These are phyloP conservation scores for Tangara arthus DNA, from an alignment of 2,797 vertebrate genomes.

Conservation along the genomic window DNA sequence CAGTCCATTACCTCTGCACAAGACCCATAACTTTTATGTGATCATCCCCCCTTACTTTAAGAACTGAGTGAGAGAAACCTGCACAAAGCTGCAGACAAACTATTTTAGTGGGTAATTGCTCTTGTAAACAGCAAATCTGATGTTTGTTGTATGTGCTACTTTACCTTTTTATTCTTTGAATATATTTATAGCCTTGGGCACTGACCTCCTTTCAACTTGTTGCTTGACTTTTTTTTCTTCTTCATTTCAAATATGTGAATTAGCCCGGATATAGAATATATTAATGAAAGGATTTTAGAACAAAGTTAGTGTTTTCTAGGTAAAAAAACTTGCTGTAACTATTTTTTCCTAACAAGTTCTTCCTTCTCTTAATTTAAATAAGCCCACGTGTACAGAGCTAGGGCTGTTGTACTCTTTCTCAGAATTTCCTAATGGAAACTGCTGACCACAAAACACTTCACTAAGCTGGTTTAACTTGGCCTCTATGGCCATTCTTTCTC, in stretches of 20 bases:
- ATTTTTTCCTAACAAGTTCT: background rate
- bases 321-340: background rate
- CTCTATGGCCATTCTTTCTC: background rate
- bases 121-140: background rate
- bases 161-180: background rate
- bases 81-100: background rate
- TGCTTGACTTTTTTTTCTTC: background rate
- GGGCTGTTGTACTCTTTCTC: background rate
- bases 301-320: background rate
- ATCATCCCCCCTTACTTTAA: background rate
- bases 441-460: background rate
- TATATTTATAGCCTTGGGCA: background rate
- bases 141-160: background rate
- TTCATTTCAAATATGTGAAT: background rate
- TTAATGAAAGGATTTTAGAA: background rate
- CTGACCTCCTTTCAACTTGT: background rate
- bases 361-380: background rate
- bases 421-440: background rate
- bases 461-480: background rate
- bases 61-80: background rate
- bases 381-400: rapidly evolving
- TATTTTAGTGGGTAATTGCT: background rate
- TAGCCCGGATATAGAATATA: background rate
- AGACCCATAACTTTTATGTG: background rate
- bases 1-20: background rate